phyloP scores from a whole-genome alignment of 2,888 invertebrate genomes.

The Mongoloraphidia duomilia region DNA sequence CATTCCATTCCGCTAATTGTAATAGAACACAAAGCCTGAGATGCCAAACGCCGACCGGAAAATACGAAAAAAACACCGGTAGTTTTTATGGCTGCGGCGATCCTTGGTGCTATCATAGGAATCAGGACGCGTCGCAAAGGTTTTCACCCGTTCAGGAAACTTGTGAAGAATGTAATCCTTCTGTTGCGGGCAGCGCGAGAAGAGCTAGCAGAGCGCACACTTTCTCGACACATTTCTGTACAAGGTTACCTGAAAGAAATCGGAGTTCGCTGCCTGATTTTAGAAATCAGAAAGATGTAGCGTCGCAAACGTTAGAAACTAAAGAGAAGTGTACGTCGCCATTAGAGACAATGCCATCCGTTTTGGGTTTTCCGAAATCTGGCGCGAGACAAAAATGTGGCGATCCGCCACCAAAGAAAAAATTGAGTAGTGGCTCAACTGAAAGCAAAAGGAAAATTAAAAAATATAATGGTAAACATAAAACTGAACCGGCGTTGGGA shows the following conservation, averaged over 20 bases:
- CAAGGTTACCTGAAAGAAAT: conserved; percentile 21
- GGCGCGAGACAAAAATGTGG: conserved; percentile 10
- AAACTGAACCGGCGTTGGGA: conserved; percentile 21
- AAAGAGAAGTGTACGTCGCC: conserved; percentile 30
- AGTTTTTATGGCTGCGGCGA: conserved; percentile 28
- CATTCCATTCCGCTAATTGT: conserved; percentile 15
- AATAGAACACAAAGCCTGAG: conserved; percentile 29
- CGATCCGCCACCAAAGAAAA: conserved; percentile 11
- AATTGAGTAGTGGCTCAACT: conserved; percentile 13
- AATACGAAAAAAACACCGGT: conserved; percentile 16
- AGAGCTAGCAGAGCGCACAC: conserved; percentile 22
- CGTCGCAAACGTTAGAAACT: conserved; percentile 36
- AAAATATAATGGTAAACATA: conserved; percentile 17
- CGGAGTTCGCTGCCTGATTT: conserved; percentile 16
- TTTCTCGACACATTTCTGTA: conserved; percentile 28
- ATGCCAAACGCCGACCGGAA: conserved; percentile 28
- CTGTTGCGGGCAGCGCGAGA: conserved; percentile 10
- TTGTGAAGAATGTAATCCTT: conserved; percentile 27
- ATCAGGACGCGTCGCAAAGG: conserved; percentile 20
- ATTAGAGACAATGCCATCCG: conserved; percentile 16
- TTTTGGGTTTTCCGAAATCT: conserved; percentile 15
- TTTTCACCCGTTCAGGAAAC: conserved; percentile 29
- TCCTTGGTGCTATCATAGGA: conserved; percentile 31
- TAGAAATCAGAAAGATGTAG: conserved; percentile 29
- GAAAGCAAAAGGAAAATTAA: conserved; percentile 12